A percentile compares a stretch with the other conserved stretches of the same genome.
phyloP scores from a whole-genome alignment of 2,797 vertebrate species.

The Anableps anableps region DNA sequence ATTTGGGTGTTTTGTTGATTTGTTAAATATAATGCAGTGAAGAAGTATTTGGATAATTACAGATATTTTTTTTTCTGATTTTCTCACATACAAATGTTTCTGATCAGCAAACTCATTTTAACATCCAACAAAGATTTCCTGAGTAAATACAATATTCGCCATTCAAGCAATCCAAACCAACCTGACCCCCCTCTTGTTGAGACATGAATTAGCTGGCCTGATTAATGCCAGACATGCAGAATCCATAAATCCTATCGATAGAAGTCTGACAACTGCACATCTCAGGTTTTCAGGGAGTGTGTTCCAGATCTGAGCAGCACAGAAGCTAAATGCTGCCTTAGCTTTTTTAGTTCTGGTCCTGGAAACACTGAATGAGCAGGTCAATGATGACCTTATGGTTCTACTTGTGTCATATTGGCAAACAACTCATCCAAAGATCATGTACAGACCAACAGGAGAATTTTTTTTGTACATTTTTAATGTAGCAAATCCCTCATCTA shows the following conservation, averaged over 20 bases:
- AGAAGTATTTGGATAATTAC: neutral
- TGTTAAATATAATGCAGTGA: neutral
- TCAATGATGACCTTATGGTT: neutral
- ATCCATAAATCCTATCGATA: neutral
- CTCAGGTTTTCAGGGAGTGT: too few species aligned
- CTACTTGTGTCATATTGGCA: neutral
- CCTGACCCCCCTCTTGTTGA: neutral
- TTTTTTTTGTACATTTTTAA: neutral
- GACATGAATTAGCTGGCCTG: neutral
- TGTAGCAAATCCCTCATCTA: neutral
- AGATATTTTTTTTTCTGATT: neutral
- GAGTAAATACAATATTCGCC: neutral
- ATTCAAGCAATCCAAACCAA: neutral
- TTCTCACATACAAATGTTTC: neutral
- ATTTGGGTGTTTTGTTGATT: neutral
- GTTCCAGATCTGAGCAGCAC: too few species aligned
- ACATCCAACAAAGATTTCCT: neutral
- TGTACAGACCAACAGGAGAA: neutral
- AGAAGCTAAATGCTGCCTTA: too few species aligned
- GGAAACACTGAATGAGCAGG: too few species aligned
- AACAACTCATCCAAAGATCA: neutral
- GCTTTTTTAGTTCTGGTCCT: too few species aligned
- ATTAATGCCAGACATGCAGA: neutral
- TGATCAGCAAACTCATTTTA: neutral
- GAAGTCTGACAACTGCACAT: too few species aligned